phyloP scores from a whole-genome alignment of 1,140 invertebrate genomes.

The Euschistus heros region DNA sequence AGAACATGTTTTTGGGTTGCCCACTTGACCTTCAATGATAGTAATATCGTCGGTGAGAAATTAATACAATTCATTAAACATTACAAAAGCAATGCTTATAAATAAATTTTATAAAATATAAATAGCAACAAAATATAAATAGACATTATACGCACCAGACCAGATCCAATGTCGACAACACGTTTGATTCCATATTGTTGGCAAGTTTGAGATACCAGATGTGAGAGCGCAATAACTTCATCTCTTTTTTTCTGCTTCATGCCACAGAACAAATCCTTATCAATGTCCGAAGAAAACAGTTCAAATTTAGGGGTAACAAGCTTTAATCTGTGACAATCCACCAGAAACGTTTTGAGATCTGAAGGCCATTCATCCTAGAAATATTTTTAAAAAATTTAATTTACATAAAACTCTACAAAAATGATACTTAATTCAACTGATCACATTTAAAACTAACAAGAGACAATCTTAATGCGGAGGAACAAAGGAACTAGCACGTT shows the following conservation, averaged over 20 bases:
- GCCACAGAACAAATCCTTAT: background rate
- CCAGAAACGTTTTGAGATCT: background rate
- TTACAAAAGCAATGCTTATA: no score
- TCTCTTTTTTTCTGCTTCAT: background rate
- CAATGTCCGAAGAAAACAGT: background rate
- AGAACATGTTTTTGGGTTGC: no score
- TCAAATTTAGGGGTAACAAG: background rate
- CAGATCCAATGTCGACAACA: slow-evolving; percentile 2
- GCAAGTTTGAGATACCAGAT: background rate
- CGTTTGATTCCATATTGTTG: background rate
- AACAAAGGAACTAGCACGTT: no score
- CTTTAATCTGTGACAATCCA: background rate
- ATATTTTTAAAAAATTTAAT: background rate
- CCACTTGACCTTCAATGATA: no score
- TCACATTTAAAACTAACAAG: no score
- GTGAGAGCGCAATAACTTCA: background rate
- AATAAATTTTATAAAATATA: no score
- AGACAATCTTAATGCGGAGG: no score
- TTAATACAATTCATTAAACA: no score
- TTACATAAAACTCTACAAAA: no score
- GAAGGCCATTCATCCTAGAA: background rate
- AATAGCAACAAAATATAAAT: no score
- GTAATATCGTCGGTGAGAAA: no score
- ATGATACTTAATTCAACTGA: no score
- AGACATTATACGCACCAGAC: background rate